Evolutionary conservation across 2,888 invertebrate genomes (phyloP), one percentile per base, ranked within the genome.

Genomic region (Hemicrepidius hirtus): DNA sequence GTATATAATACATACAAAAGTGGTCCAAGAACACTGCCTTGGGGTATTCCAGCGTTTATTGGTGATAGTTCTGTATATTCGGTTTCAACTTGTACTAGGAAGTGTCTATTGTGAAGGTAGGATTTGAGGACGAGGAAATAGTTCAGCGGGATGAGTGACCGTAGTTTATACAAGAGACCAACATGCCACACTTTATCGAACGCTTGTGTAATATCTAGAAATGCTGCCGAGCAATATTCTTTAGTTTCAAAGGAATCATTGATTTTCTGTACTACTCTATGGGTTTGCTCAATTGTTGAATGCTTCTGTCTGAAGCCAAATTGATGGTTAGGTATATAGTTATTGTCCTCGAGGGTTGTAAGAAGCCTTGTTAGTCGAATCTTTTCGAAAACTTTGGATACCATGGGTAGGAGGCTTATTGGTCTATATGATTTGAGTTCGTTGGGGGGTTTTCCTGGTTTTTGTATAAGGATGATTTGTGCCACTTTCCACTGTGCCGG

Each of bases 261-360:
- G 21, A 59, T 62, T n/a, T 62, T 41, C 10, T 24, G 13, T 2
- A 62, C 44, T 10, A 62, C 62, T 24, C 62, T 6, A 16, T 62
- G 44, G 13, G 21, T 28, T 21, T 41, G 41, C 13, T 62, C 41
- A 24, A 62, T 24, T 13, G 62, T 62, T 3, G 21, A 41, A 20
- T 62, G 62, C 41, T 21, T 21, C 21, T 44, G 12, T 18, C 44
- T 24, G 28, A 44, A 44, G 0, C 62, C 62, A 21, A 41, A 44
- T 20, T 62, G 41, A 24, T 62, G 41, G 13, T 62, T 28, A 12
- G 44, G 44, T 62, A 62, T 62, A 6, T 9, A 7, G 12, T 41
- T 2, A 9, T 21, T 62, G n/a, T 24, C 1, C 16, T 62, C 44
- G 3, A 62, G n/a, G n/a, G 44, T 24, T 44, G 7, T 20, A 28